Base-by-base conservation (phyloP, 2,888 invertebrate species). In the Rugalucina vietnamica region DNA sequence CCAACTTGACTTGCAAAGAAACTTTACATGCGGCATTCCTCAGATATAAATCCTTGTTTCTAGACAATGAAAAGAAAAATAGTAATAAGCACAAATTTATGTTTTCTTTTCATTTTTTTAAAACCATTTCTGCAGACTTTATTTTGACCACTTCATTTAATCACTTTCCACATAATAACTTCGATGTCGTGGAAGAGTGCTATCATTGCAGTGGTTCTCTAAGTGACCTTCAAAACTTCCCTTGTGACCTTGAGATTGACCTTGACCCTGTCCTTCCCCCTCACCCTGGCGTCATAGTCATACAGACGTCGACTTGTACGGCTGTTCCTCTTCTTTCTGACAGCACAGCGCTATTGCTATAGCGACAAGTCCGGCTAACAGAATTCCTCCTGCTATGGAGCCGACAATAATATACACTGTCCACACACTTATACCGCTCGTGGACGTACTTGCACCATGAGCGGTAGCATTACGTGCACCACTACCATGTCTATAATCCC, bases 391-490 rank as follows among this genome's bases (percentile, higher is more conserved):
- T 0, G 91, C 92, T 12, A 93, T 90, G 5, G 92, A 90, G 14
- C 93, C 93, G 0, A 93, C 93, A 57, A 93, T 92, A 24, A 92
- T 93, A 82, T 93, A 93, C 34, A 93, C 91, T 34, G 92, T 93
- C 91, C 92, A 92, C 1, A 92, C 88, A 74, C 90, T 91, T 21
- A 93, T 88, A 34, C 82, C 88, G 0, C 84, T 43, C 0, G 82
- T 34, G 29, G 70, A 37, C 4, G 29, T 50, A 24, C 70, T 50
- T 32, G 32, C 77, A 14, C 32, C 14, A 36, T 21, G 27, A n/a
- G 21, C 36, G 1, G 54, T 75, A n/a, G 54, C 57, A n/a, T 50
- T 75, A 65, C 34, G 65, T 10, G 32, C 2, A 29, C 34, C 65
- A 65, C 3, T 18, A 34, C 34, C 34, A n/a, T 65, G 34, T 1